These are phyloP conservation scores for Calidris pygmaea DNA, from an alignment of 2,113 vertebrate species.

Conservation along the genomic window DNA sequence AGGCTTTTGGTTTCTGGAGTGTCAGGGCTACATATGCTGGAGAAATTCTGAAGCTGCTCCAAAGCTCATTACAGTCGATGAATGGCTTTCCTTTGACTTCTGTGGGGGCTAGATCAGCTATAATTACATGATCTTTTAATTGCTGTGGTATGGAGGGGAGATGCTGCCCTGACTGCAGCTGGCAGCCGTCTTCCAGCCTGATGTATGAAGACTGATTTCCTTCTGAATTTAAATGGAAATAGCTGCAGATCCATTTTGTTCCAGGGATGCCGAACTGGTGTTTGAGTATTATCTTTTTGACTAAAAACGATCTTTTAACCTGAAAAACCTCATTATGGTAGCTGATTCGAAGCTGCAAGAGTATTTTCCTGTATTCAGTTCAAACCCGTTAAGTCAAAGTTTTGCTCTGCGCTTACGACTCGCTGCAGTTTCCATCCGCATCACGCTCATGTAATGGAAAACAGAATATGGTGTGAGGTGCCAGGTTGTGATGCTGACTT, in stretches of 20 bases:
- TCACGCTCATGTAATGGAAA: neutral
- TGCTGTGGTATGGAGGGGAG: neutral
- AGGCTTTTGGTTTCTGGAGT: neutral
- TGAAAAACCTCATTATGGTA: fast-evolving
- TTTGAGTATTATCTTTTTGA: neutral
- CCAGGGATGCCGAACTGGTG: neutral
- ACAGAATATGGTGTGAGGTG: neutral
- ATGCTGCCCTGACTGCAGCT: constrained; percentile 11
- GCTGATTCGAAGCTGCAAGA: neutral
- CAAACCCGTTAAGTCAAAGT: neutral
- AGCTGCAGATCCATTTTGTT: neutral
- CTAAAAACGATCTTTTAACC: neutral
- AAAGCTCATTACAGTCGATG: neutral
- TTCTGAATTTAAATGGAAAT: neutral
- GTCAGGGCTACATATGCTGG: neutral
- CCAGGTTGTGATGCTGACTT: neutral
- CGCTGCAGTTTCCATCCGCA: neutral
- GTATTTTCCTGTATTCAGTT: neutral
- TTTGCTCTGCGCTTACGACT: neutral
- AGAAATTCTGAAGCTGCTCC: constrained; percentile 18
- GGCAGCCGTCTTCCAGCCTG: neutral
- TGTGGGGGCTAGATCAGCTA: neutral
- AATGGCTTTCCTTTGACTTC: constrained; percentile 30
- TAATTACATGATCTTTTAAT: constrained; percentile 54
- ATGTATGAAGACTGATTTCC: neutral